phyloP scores from a whole-genome alignment of 2,113 vertebrate genomes.

The Dicerorhinus sumatrensis region DNA sequence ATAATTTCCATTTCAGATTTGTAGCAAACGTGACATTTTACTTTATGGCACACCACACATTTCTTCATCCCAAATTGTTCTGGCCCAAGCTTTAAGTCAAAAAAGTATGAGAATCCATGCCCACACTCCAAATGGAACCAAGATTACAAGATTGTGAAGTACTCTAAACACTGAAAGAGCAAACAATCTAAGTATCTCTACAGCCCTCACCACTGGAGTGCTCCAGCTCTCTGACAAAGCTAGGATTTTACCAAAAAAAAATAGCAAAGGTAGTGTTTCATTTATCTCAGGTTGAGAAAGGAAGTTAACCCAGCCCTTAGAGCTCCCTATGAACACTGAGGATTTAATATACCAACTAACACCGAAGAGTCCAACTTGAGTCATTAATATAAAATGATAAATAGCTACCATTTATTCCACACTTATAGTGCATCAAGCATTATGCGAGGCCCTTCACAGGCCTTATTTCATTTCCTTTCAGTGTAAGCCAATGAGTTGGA shows the following conservation, averaged over 20 bases:
- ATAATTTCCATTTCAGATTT: slow-evolving; percentile 22
- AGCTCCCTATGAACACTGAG: neutral
- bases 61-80: neutral
- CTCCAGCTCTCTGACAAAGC: neutral
- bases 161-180: neutral
- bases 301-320: neutral
- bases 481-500: neutral
- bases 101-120: neutral
- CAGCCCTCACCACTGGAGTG: neutral
- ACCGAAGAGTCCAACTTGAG: neutral
- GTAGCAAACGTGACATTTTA: neutral
- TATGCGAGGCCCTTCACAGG: neutral
- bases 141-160: neutral
- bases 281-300: neutral
- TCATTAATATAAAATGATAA: neutral
- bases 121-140: neutral
- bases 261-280: neutral
- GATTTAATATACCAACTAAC: neutral
- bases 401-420: neutral
- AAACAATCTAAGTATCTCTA: neutral
- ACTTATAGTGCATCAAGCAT: neutral
- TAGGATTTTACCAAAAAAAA: neutral
- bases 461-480: neutral
- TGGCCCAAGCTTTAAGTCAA: neutral
- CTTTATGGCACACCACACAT: neutral